These are phyloP conservation scores for Rhopalosiphum padi DNA, from an alignment of 1,140 invertebrate species.

Conservation along the genomic window DNA sequence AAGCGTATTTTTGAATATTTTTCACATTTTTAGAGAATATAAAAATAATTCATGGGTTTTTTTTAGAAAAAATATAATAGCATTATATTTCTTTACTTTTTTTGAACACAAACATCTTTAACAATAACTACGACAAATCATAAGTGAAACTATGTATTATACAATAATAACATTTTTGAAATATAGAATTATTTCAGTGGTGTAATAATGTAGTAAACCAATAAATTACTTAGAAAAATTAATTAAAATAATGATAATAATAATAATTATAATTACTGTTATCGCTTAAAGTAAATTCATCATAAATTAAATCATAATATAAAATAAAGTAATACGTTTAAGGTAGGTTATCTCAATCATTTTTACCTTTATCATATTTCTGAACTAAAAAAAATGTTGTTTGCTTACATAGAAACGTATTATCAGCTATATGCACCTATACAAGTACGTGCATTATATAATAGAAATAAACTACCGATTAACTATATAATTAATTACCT, in stretches of 20 bases:
- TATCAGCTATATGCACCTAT: not conserved
- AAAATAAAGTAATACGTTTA: not conserved
- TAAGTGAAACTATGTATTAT: not conserved
- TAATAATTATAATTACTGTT: not conserved
- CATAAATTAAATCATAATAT: not conserved
- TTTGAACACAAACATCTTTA: not conserved
- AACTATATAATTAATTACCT: not conserved
- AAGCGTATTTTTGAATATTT: too few species aligned
- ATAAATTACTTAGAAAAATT: not conserved
- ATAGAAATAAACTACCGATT: not conserved
- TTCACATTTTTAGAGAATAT: too few species aligned
- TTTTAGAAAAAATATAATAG: not conserved
- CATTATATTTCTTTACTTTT: not conserved
- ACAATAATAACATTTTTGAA: not conserved
- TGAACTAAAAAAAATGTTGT: not conserved
- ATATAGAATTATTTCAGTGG: not conserved
- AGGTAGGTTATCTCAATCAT: too few species aligned
- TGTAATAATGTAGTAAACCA: not conserved
- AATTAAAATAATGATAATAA: constrained; percentile 13
- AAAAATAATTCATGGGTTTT: too few species aligned
- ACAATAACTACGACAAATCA: not conserved
- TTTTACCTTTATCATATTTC: not conserved
- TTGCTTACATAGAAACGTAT: not conserved
- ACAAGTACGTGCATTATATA: not conserved
- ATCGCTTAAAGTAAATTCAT: not conserved